Conservation (phyloP, 2,113 vertebrate species). For the Halcyon senegalensis region DNA sequence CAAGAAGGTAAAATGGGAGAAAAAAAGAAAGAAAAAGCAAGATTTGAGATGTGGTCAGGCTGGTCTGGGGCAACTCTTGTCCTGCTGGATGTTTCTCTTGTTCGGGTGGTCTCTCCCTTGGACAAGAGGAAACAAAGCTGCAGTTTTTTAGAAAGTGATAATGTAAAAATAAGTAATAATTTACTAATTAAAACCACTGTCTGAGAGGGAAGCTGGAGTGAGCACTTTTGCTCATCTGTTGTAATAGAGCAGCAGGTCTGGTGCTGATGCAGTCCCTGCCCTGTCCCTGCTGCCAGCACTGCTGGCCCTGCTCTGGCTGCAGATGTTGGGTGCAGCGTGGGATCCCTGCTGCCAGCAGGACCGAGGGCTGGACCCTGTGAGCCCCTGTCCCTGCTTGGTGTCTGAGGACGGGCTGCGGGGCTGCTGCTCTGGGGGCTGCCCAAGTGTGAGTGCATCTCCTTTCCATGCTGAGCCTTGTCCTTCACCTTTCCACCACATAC, state of each 20-base stretch:
- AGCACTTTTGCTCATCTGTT: neutral
- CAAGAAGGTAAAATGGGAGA: neutral
- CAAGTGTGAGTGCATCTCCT: neutral
- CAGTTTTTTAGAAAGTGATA: neutral
- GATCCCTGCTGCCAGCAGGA: neutral
- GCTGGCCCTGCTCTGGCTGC: neutral
- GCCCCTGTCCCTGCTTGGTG: neutral
- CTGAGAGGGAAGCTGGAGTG: neutral
- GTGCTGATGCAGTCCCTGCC: neutral
- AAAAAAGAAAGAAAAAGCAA: neutral
- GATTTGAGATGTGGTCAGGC: neutral
- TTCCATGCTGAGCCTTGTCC: neutral
- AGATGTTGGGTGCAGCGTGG: neutral
- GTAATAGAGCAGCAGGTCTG: neutral
- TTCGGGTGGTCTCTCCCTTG: neutral
- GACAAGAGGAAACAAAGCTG: neutral
- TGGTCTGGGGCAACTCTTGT: neutral
- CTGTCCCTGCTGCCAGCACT: neutral
- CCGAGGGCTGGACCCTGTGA: accelerated
- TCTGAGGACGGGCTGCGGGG: neutral
- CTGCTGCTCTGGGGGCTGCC: neutral
- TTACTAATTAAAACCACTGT: neutral
- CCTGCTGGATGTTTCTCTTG: neutral
- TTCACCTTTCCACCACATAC: neutral
- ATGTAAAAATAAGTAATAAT: neutral